Percentiles rank a stretch among this genome's conserved stretches.
Conservation (phyloP, 2,888 invertebrate genomes). For the Helleia helle region DNA sequence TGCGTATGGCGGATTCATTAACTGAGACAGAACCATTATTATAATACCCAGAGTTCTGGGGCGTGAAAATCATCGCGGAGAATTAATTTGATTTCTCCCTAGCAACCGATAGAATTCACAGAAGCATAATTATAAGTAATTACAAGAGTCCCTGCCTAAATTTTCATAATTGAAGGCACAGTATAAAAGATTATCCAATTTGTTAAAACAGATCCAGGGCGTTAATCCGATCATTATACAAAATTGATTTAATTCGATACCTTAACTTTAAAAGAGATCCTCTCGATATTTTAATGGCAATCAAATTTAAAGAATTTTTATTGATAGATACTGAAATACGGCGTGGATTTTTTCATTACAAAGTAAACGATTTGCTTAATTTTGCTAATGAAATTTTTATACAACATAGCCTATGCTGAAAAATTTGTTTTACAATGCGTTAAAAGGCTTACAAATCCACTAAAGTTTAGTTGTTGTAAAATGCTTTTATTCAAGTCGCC, state of each 20-base stretch:
- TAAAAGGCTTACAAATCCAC: too few relatives aligned
- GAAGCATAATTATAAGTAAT: conserved; percentile 2
- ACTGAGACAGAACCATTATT: background rate
- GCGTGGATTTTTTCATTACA: too few relatives aligned
- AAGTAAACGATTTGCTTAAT: too few relatives aligned
- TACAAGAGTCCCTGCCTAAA: background rate
- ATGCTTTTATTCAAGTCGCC: too few relatives aligned
- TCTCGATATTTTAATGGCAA: background rate
- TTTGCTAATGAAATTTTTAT: too few relatives aligned
- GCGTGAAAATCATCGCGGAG: conserved; percentile 1
- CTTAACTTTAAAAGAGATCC: background rate
- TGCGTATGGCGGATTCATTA: background rate
- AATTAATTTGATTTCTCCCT: conserved; percentile 12
- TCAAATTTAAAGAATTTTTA: too few relatives aligned
- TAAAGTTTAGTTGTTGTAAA: too few relatives aligned
- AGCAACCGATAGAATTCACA: conserved; percentile 8
- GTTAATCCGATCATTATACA: conserved; percentile 2
- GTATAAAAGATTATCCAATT: conserved; percentile 5
- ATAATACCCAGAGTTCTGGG: conserved; percentile 1
- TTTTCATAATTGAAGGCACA: conserved; percentile 4
- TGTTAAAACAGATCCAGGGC: conserved; percentile 5
- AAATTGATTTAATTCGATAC: conserved; percentile 2
- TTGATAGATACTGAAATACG: too few relatives aligned
- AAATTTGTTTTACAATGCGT: too few relatives aligned
- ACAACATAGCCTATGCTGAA: too few relatives aligned